phyloP scores from a whole-genome alignment of 1,140 invertebrate species.

The Pseudoatta argentina region DNA sequence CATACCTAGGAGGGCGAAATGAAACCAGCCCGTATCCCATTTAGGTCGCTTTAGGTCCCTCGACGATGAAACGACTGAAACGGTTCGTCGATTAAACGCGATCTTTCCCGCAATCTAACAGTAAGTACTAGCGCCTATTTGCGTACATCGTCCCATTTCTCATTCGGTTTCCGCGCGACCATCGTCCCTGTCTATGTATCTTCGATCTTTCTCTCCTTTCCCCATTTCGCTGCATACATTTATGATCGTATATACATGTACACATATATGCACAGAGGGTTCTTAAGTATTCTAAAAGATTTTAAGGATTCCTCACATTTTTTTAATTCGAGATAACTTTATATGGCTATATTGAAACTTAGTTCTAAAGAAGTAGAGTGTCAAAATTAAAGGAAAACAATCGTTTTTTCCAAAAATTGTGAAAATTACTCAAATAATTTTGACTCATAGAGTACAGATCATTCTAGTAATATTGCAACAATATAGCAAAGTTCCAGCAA shows the following conservation, averaged over 20 bases:
- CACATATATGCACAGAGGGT: too few relatives aligned
- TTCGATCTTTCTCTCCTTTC: conserved; percentile 11
- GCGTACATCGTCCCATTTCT: background rate
- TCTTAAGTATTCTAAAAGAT: too few relatives aligned
- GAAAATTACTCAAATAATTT: too few relatives aligned
- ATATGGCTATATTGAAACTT: too few relatives aligned
- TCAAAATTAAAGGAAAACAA: too few relatives aligned
- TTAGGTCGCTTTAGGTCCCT: conserved; percentile 51
- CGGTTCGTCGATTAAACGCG: conserved; percentile 5
- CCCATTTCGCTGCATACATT: conserved; percentile 17
- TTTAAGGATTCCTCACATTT: too few relatives aligned
- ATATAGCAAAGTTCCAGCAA: too few relatives aligned
- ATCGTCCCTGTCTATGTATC: background rate
- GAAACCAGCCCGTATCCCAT: background rate
- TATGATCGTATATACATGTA: background rate
- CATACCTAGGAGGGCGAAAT: background rate
- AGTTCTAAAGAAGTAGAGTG: too few relatives aligned
- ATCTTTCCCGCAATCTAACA: background rate
- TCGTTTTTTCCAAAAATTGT: too few relatives aligned
- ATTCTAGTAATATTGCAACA: too few relatives aligned
- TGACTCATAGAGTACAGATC: too few relatives aligned
- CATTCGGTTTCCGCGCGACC: background rate
- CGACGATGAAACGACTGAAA: conserved; percentile 43
- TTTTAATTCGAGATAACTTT: too few relatives aligned
- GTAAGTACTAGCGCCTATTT: conserved; percentile 18